Evolutionary conservation across 2,888 invertebrate genomes (phyloP).

Genomic region (Xylota segnis): DNA sequence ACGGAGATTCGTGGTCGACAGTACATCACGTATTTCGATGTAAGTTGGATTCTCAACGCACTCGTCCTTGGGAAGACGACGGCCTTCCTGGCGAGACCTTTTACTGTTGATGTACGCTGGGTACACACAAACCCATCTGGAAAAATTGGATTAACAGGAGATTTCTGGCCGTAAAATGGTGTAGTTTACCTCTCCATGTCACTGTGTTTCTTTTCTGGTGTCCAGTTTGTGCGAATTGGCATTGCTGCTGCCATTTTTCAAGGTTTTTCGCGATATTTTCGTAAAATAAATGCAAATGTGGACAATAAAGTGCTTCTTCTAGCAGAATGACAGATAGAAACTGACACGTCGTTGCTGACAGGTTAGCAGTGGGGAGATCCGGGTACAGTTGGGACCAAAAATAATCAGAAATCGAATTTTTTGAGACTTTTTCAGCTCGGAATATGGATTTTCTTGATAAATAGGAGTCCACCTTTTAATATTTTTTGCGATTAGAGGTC

Average conservation of each 20-base stretch:
- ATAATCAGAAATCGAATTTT: neutral
- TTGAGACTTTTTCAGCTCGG: too few relatives aligned
- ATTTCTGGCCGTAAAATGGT: neutral
- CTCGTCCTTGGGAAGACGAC: slow-evolving; percentile 92
- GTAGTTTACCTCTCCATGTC: slow-evolving; percentile 89
- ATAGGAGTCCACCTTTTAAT: too few relatives aligned
- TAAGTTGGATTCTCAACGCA: slow-evolving; percentile 98
- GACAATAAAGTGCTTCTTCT: neutral
- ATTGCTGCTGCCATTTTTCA: slow-evolving; percentile 85
- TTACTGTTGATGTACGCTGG: slow-evolving; percentile 98
- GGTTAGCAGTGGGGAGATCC: neutral
- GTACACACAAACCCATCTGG: slow-evolving; percentile 97
- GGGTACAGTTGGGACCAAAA: slow-evolving; percentile 18
- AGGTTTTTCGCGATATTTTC: slow-evolving; percentile 12
- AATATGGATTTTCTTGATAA: too few relatives aligned
- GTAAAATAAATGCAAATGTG: slow-evolving; percentile 45
- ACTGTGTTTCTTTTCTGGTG: slow-evolving; percentile 91
- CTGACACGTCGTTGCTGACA: slow-evolving; percentile 72
- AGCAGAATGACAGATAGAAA: slow-evolving; percentile 40
- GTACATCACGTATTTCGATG: slow-evolving; percentile 97
- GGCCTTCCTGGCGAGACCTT: slow-evolving; percentile 95
- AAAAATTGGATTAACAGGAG: slow-evolving; percentile 74
- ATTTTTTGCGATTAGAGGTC: too few relatives aligned
- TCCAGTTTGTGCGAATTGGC: slow-evolving; percentile 87
- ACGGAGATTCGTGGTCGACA: slow-evolving; percentile 92